Conservation (phyloP, 2,113 vertebrate genomes). For the Chloropsis hardwickii region DNA sequence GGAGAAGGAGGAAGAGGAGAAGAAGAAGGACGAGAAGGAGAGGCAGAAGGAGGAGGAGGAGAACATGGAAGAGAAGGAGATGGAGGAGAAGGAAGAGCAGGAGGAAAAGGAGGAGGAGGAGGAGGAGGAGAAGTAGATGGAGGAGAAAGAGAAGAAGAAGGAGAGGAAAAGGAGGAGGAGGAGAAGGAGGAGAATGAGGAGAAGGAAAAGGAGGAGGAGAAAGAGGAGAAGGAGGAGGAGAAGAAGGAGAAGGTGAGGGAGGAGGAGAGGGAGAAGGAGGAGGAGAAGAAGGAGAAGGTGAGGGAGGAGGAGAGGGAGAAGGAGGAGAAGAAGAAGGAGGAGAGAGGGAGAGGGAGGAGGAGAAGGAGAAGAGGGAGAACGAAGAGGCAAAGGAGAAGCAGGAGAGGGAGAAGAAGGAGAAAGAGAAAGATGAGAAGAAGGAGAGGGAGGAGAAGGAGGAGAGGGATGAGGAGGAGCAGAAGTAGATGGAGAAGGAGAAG, state of each 20-base stretch:
- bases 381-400: too few species aligned
- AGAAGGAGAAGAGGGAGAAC: background rate
- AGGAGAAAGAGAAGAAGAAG: too few species aligned
- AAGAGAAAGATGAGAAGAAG: accelerated
- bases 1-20: accelerated
- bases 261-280: too few species aligned
- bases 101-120: accelerated
- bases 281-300: background rate
- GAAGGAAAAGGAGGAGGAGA: background rate
- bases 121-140: too few species aligned
- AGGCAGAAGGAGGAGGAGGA: too few species aligned
- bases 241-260: background rate
- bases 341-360: too few species aligned
- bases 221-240: too few species aligned
- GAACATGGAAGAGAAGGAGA: background rate
- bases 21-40: too few species aligned
- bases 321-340: background rate
- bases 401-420: background rate
- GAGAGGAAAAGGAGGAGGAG: background rate
- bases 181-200: background rate
- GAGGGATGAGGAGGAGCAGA: accelerated
- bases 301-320: background rate
- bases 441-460: background rate
- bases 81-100: background rate
- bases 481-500: too few species aligned